Evolutionary conservation across 1,140 invertebrate species (phyloP), one percentile per base, ranked within the genome.

Genomic region (Spodoptera frugiperda): DNA sequence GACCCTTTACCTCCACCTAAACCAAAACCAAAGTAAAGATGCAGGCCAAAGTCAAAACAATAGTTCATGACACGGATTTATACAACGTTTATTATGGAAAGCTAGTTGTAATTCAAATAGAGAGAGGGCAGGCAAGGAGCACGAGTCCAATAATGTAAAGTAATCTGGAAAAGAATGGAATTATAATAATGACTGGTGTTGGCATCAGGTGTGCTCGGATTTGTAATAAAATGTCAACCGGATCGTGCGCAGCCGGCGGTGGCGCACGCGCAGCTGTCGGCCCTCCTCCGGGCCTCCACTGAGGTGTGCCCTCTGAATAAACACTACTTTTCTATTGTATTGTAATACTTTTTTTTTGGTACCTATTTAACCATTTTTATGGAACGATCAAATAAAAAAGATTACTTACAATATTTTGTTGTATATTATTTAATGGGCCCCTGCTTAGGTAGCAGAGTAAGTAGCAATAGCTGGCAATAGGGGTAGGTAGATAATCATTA

Each of bases 171-270:
- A 86, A 86, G 82, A 87, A 87, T 82, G 79, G 82, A 87, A 88
- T 91, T 89, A 89, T 78, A 87, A 90, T 89, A 93, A 91, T 93
- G 85, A 89, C 83, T 87, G 84, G 87, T 88, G 85, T 86, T 76
- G 74, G 77, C 86, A 91, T 93, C 91, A 93, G 91, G 91, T 92
- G 89, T 89, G 89, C 84, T 78, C 82, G 86, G 90, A 90, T 92
- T 92, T 91, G 81, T 88, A 86, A 83, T 88, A 89, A 83, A 88
- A 89, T 91, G 87, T 90, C 88, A 90, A 91, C 88, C 83, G 87
- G 89, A 80, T 84, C 67, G 72, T 59, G 82, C 79, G 86, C 91
- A 93, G 87, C 91, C 90, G 91, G 90, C 71, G 71, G 14, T 21
- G 68, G 68, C 90, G 83, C 88, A 75, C 81, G 86, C 86, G 89